phyloP scores from a whole-genome alignment of 2,797 vertebrate species.

The Dallia pectoralis region DNA sequence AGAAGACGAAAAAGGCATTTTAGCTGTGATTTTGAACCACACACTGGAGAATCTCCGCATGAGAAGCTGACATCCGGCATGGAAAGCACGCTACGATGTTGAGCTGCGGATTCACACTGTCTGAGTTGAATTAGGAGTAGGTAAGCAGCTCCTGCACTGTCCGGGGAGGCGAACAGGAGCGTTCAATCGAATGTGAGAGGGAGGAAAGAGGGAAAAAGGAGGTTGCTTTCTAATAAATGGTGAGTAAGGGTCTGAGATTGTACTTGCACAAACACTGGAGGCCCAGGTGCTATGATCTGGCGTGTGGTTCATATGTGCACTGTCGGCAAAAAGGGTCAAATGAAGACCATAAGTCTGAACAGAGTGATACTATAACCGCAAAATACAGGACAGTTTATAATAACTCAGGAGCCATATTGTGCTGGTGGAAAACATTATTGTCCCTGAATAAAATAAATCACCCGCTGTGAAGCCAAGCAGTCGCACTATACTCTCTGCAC shows the following conservation, averaged over 20 bases:
- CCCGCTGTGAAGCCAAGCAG: no score
- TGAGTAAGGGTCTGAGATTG: constrained; percentile 37
- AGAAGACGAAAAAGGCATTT: constrained; percentile 29
- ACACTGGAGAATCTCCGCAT: constrained; percentile 47
- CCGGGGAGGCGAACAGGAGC: constrained; percentile 34
- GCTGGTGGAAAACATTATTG: background rate
- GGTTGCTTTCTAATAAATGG: constrained; percentile 23
- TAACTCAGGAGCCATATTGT: background rate
- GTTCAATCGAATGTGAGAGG: constrained; percentile 49
- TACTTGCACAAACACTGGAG: constrained; percentile 18
- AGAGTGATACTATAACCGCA: background rate
- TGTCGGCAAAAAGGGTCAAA: background rate
- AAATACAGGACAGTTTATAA: background rate
- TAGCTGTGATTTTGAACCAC: constrained; percentile 48
- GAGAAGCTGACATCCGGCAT: constrained; percentile 46
- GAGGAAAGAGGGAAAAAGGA: constrained; percentile 32
- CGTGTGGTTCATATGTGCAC: background rate
- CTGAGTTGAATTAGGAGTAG: constrained; percentile 62
- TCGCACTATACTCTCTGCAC: no score
- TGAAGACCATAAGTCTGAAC: background rate
- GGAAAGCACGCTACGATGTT: constrained; percentile 36
- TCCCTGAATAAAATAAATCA: no score
- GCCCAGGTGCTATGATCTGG: background rate
- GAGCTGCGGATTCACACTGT: constrained; percentile 37
- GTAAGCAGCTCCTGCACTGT: constrained; percentile 18